Conservation (phyloP, 2,888 invertebrate species). For the Chelonus formosanus region DNA sequence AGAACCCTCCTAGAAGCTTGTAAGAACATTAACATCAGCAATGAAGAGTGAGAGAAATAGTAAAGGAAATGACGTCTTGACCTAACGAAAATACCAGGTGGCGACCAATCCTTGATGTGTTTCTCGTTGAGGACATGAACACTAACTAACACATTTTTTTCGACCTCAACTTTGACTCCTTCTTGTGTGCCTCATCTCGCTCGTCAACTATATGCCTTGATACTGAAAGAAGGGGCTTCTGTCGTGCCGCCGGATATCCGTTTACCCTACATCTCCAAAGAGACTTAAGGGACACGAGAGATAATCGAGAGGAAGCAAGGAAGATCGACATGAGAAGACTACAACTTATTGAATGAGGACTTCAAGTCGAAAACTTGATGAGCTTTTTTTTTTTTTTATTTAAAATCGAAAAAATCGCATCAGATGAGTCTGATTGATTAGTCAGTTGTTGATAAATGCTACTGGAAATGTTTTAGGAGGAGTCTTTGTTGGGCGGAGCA, state of each 20-base stretch:
- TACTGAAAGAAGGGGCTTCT: constrained; percentile 21
- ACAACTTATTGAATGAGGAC: background rate
- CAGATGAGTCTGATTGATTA: constrained; percentile 4
- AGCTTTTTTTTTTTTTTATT: constrained; percentile 24
- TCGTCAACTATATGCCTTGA: constrained; percentile 21
- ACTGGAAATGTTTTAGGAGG: constrained; percentile 9
- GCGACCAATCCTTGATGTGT: constrained; percentile 50
- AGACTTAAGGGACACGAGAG: constrained; percentile 39
- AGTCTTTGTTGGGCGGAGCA: constrained; percentile 34
- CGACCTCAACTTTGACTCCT: background rate
- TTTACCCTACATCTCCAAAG: constrained; percentile 47
- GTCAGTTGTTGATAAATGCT: constrained; percentile 7
- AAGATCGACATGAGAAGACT: constrained; percentile 30
- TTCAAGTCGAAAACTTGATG: constrained; percentile 31
- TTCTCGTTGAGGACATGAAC: constrained; percentile 22
- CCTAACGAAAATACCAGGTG: constrained; percentile 54
- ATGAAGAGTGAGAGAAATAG: background rate
- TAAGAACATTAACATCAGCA: background rate
- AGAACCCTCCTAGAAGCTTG: background rate
- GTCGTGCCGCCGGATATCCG: constrained; percentile 60
- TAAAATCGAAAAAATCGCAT: background rate
- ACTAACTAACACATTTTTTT: constrained; percentile 29
- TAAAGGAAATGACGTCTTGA: constrained; percentile 30
- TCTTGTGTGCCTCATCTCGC: too few relatives aligned
- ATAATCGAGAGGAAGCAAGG: constrained; percentile 29